Conservation (phyloP, 2,888 invertebrate genomes). For the Eupithecia pulchellata region DNA sequence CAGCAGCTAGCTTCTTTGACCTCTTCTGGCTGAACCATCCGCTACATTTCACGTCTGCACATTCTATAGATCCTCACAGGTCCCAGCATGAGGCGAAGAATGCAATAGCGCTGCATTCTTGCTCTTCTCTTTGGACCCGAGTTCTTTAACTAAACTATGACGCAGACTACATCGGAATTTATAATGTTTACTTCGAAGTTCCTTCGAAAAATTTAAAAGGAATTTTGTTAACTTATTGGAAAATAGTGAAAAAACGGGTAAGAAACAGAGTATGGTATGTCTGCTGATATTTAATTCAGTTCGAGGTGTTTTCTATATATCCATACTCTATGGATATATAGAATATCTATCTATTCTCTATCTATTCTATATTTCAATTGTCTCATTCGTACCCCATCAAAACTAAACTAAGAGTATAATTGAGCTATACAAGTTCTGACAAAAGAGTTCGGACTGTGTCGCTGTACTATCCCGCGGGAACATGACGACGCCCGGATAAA, state of each 20-base stretch:
- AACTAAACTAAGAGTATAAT: no score
- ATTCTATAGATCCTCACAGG: not conserved
- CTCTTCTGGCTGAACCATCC: no score
- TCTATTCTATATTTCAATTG: no score
- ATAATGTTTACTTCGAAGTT: not conserved
- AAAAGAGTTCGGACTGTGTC: no score
- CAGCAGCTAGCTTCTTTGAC: not conserved
- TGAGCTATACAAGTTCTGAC: no score
- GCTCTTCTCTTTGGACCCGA: not conserved
- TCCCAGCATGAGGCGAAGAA: not conserved
- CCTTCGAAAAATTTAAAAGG: not conserved
- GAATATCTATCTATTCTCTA: no score
- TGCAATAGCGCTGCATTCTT: slow-evolving; percentile 6
- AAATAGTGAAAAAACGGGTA: not conserved
- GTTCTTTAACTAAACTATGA: slow-evolving; percentile 7
- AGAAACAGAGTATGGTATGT: not conserved
- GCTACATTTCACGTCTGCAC: not conserved
- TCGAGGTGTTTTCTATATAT: not conserved
- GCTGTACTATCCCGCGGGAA: no score
- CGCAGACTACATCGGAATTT: not conserved
- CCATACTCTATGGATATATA: not conserved
- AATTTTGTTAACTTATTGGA: not conserved
- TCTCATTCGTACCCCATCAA: no score
- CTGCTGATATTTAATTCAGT: not conserved
- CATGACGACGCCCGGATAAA: no score